These are phyloP conservation scores for Agrochola lychnidis DNA, from an alignment of 2,888 invertebrate species.

Conservation along the genomic window DNA sequence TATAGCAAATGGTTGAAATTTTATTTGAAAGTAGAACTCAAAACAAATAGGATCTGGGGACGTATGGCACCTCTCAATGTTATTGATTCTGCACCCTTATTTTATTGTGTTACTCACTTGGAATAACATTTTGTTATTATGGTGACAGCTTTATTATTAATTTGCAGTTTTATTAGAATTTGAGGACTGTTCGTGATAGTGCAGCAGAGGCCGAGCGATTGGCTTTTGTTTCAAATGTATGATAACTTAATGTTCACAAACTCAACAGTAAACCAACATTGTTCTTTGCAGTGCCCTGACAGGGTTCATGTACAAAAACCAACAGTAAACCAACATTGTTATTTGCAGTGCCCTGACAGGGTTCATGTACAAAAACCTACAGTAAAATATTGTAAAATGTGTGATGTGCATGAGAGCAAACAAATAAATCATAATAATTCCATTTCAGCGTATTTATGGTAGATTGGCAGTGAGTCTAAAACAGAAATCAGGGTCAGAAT, in stretches of 20 bases:
- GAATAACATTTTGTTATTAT: not conserved
- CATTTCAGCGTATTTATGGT: not conserved
- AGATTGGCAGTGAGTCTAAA: not conserved
- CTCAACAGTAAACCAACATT: too few species aligned
- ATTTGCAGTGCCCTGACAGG: too few species aligned
- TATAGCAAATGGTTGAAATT: conserved; percentile 40
- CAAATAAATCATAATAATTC: not conserved
- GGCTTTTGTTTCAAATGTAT: too few species aligned
- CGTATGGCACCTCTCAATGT: conserved; percentile 1
- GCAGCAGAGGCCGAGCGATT: not conserved
- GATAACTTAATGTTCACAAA: too few species aligned
- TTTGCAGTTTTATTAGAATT: not conserved
- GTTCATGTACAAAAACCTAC: too few species aligned
- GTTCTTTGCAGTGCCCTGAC: too few species aligned
- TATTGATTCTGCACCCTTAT: not conserved
- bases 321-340: too few species aligned
- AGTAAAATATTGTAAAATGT: too few species aligned
- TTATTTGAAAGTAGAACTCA: conserved; percentile 48
- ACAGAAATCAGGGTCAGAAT: not conserved
- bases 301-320: too few species aligned
- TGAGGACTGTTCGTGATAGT: not conserved
- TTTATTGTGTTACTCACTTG: not conserved
- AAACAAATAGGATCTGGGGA: conserved; percentile 38
- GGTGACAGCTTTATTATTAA: not conserved
- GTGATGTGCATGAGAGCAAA: too few species aligned